Evolutionary conservation across 2,113 vertebrate genomes (phyloP), one percentile per base, ranked within the genome.

Genomic region (Anhinga rufa): DNA sequence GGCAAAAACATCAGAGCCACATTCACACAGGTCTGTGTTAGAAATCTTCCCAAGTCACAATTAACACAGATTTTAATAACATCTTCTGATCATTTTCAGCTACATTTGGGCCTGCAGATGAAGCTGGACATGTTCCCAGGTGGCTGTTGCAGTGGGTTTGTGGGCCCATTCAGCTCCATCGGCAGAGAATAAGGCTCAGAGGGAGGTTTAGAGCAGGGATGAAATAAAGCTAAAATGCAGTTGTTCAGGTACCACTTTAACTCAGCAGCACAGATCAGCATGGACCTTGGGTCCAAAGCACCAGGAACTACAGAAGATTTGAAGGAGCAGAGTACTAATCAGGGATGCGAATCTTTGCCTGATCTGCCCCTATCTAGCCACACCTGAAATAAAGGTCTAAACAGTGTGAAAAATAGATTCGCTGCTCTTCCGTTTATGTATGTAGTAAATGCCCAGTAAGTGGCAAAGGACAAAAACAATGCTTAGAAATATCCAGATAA

Each of bases 381-480:
- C 19, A 76, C 19, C 40, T 57, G 46, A 82, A 86, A 66, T 25
- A 70, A 76, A 83, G 22, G 12, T 79, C 42, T 65, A 48, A 86
- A 52, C 14, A 42, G 24, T 26, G 9, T 12, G n/a, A 92, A 78
- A 72, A 88, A 54, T 32, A 84, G 38, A 97, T 91, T 93, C 9
- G 25, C 85, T 92, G n/a, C 62, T 55, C 9, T 14, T 97, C 83
- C 94, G 97, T 98, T 98, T 97, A 85, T 88, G 88, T 81, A 65
- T 77, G 93, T 86, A 95, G 97, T 95, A 98, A 98, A 96, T 96
- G 89, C 28, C 31, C 49, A 49, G 9, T 18, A 58, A 96, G 51
- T 69, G 44, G 80, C 69, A 93, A 90, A 61, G n/a, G 21, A 97
- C 79, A 96, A 88, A 70, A 96, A 44, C 38, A 88, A 84, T 55